phyloP scores from a whole-genome alignment of 2,797 vertebrate genomes.

The Cichlasoma orientale region DNA sequence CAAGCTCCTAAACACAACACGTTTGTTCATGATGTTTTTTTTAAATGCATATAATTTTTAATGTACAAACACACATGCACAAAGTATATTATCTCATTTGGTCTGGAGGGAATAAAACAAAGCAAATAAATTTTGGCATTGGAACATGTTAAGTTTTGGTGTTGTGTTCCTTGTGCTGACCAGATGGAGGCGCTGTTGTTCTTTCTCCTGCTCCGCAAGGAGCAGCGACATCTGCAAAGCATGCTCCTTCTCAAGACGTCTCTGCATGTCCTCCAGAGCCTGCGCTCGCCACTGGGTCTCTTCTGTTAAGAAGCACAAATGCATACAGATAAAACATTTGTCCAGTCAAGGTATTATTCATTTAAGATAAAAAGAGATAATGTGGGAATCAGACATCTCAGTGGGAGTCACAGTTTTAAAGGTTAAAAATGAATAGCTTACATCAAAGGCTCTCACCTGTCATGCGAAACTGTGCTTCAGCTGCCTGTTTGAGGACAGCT shows the following conservation, averaged over 20 bases:
- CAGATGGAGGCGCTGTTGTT: constrained; percentile 87
- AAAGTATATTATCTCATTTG: background rate
- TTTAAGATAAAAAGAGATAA: background rate
- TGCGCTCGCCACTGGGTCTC: constrained; percentile 82
- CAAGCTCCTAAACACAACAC: constrained; percentile 63
- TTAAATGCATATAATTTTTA: background rate
- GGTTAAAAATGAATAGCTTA: accelerated
- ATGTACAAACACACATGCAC: background rate
- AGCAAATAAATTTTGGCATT: background rate
- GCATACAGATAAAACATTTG: background rate
- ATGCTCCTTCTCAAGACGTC: constrained; percentile 88
- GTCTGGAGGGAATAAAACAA: background rate
- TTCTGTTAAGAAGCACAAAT: constrained; percentile 62
- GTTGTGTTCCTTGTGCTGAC: constrained; percentile 70
- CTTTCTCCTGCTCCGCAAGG: constrained; percentile 90
- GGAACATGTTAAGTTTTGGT: background rate
- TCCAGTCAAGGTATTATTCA: background rate
- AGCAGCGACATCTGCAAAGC: constrained; percentile 88
- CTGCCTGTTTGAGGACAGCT: constrained; percentile 53
- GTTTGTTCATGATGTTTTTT: background rate
- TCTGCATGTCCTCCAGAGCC: constrained; percentile 89
- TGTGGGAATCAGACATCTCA: background rate
- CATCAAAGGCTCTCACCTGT: constrained; percentile 49
- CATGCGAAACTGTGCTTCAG: constrained; percentile 60
- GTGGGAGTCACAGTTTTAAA: too few relatives aligned